Base-by-base conservation (phyloP, 2,888 invertebrate species). In the Xylota sylvarum region DNA sequence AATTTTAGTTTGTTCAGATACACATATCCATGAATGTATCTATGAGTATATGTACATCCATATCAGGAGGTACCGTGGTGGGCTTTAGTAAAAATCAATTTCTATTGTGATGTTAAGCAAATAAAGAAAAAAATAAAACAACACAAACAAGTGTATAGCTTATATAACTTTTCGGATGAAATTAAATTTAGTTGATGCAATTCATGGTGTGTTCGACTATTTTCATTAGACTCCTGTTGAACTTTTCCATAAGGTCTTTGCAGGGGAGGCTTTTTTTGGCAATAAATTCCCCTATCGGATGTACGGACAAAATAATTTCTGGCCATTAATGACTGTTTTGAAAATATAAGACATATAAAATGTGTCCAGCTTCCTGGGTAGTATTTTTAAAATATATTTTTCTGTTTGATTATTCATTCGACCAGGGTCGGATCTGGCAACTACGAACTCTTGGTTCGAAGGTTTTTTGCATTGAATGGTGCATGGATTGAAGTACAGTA, bases 1-100 rank as follows among this genome's bases (percentile, higher is more conserved):
- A 70, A 70, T 72, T 77, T 17, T 14, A 62, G 58, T 58, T 27
- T 64, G 62, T 30, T 19, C 19, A 37, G 37, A 37, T 37, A 17
- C 37, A 37, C 10, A 10, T 9, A 35, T 23, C 23, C 23, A 3
- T 23, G 3, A 23, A 23, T 14, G 32, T 32, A 32, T 23, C 23
- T 23, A 23, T 3, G 23, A 23, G 35, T 37, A 12, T 23, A 0
- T 17, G 50, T 23, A 48, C 9, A 10, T 35, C 9, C 37, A 37
- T 12, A 12, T 40, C 9, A 40, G 40, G 4, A 40, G 40, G 40
- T 12, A 1, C 5, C n/a, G 7, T 23, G 14, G 27, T 30, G 12
- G 30, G n/a, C n/a, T 30, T 6, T 7, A 14, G 52, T 23, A 55
- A 30, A 55, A 55, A 55, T 30, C 52, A 55, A 55, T 55, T 55